A percentile compares a stretch with the other conserved stretches of the same genome.
Evolutionary conservation across 2,797 vertebrate species (phyloP).

Genomic region (Takifugu ocellatus): DNA sequence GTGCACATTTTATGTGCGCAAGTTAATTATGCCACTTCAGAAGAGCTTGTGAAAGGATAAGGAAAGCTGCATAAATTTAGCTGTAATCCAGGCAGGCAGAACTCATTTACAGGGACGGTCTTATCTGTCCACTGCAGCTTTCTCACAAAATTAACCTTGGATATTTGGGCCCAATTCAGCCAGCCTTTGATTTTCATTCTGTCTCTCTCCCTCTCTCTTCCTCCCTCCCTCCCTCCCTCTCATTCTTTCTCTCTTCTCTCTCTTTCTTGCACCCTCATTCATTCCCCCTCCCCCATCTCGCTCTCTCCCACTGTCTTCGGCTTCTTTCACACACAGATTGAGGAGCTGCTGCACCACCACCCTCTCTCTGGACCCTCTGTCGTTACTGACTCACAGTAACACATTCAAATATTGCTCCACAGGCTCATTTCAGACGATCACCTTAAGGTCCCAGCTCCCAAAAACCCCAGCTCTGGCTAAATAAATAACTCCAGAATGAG

Average conservation of each 20-base stretch:
- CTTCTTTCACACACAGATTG: too few species aligned
- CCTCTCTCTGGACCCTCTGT: too few species aligned
- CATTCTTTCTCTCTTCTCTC: slow-evolving; percentile 31
- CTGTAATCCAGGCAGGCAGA: slow-evolving; percentile 99
- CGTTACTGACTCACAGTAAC: too few species aligned
- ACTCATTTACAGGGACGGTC: slow-evolving; percentile 99
- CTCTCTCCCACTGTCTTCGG: slow-evolving; percentile 14
- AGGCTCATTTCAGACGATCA: too few species aligned
- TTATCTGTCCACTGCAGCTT: slow-evolving; percentile 99
- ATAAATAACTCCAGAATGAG: too few species aligned
- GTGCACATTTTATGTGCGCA: slow-evolving; percentile 98
- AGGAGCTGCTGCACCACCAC: too few species aligned
- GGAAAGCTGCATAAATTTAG: slow-evolving; percentile 99
- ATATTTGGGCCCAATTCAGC: slow-evolving; percentile 99
- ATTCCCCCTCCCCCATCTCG: slow-evolving; percentile 32
- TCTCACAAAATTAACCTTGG: slow-evolving; percentile 99
- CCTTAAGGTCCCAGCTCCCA: too few species aligned
- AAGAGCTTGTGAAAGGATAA: slow-evolving; percentile 99
- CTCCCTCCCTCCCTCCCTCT: slow-evolving; percentile 38
- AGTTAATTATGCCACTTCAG: slow-evolving; percentile 99
- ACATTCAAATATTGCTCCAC: too few species aligned
- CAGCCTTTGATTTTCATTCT: slow-evolving; percentile 92
- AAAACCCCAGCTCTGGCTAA: too few species aligned
- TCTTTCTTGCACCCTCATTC: slow-evolving; percentile 20
- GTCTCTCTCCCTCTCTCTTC: slow-evolving; percentile 46